Conservation (phyloP, 2,888 invertebrate species). For the Drosophila lutescens region DNA sequence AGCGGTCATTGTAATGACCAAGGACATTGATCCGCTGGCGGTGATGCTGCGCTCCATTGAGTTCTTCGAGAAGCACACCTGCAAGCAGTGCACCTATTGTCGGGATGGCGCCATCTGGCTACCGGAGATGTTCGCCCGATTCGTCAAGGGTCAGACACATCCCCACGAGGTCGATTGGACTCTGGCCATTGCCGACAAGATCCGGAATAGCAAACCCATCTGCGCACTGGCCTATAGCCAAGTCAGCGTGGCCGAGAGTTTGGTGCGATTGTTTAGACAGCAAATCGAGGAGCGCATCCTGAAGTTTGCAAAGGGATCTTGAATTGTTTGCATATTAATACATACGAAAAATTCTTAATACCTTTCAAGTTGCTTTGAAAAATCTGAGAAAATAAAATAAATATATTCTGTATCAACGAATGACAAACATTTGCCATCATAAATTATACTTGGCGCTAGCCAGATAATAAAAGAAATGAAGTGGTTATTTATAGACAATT, state of each 20-base stretch:
- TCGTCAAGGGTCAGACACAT: conserved; percentile 95
- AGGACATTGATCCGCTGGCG: conserved; percentile 97
- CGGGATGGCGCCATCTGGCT: conserved; percentile 97
- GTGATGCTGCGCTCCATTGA: conserved; percentile 97
- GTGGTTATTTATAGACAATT: not conserved
- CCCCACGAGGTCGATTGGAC: conserved; percentile 98
- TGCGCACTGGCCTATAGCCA: conserved; percentile 98
- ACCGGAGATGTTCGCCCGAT: conserved; percentile 91
- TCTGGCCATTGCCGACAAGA: conserved; percentile 98
- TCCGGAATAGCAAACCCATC: conserved; percentile 96
- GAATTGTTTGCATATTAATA: not conserved
- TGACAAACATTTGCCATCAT: not conserved
- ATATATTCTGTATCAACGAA: not conserved
- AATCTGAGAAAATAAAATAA: not conserved
- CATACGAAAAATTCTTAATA: not conserved
- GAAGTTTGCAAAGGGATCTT: conserved; percentile 80
- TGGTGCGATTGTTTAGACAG: conserved; percentile 96
- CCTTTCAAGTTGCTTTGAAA: not conserved
- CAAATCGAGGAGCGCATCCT: conserved; percentile 93
- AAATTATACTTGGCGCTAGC: not conserved
- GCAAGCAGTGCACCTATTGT: conserved; percentile 99
- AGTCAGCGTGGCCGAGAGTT: conserved; percentile 98
- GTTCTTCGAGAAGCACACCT: conserved; percentile 99
- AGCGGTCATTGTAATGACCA: conserved; percentile 98
- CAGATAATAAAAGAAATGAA: not conserved